Evolutionary conservation across 1,140 invertebrate species (phyloP).

Genomic region (Saxidomus purpurata): DNA sequence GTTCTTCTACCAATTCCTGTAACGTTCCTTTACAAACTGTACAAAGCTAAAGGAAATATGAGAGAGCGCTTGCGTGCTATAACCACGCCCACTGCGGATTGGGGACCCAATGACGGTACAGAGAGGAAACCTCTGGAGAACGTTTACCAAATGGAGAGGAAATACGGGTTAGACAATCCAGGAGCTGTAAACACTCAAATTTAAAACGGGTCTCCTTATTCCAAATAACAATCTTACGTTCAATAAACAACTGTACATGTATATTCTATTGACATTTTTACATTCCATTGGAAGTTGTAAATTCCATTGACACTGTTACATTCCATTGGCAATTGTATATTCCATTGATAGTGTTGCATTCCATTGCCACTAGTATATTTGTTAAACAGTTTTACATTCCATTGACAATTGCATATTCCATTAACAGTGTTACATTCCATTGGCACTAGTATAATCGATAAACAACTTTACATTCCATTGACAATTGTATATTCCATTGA

Average conservation of each 20-base stretch:
- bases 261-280: too few relatives aligned
- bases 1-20: conserved; percentile 95
- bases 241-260: too few relatives aligned
- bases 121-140: conserved; percentile 23
- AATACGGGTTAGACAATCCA: conserved; percentile 65
- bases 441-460: too few relatives aligned
- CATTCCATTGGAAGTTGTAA: too few relatives aligned
- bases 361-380: too few relatives aligned
- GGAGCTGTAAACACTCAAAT: conserved; percentile 36
- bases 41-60: conserved; percentile 19
- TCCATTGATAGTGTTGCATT: too few relatives aligned
- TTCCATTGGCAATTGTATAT: neutral
- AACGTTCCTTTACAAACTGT: conserved; percentile 67
- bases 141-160: conserved; percentile 23
- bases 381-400: too few relatives aligned
- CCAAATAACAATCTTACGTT: too few relatives aligned
- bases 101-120: conserved; percentile 66
- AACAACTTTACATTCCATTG: too few relatives aligned
- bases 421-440: too few relatives aligned
- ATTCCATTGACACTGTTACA: neutral
- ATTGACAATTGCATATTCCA: too few relatives aligned
- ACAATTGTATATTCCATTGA: too few relatives aligned
- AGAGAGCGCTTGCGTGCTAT: conserved; percentile 54
- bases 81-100: conserved; percentile 54
- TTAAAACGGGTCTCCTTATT: neutral